Conservation (phyloP, 2,113 vertebrate species). For the Hypomesus transpacificus region DNA sequence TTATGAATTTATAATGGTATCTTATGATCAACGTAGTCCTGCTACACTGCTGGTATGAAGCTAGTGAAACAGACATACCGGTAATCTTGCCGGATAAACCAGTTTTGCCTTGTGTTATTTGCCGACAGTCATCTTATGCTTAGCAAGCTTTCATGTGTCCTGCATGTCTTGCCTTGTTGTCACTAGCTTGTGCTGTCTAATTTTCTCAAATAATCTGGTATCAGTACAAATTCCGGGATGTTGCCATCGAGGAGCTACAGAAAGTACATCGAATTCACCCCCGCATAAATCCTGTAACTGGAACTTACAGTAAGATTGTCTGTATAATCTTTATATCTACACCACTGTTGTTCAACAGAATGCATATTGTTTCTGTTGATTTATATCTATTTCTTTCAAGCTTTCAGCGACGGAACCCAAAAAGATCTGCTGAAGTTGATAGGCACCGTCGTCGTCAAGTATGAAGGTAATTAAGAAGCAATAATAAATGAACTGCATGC, state of each 20-base stretch:
- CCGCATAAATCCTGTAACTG: constrained; percentile 48
- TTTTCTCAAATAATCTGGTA: not conserved
- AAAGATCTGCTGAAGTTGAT: constrained; percentile 88
- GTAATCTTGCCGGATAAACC: constrained; percentile 47
- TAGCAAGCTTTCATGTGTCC: not conserved
- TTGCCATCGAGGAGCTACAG: constrained; percentile 69
- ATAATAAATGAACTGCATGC: no score
- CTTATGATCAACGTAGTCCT: not conserved
- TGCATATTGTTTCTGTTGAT: not conserved
- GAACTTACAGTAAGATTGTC: constrained; percentile 69
- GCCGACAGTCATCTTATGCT: not conserved
- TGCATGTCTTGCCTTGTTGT: not conserved
- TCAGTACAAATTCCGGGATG: constrained; percentile 76
- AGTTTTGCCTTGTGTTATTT: constrained; percentile 24
- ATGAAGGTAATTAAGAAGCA: constrained; percentile 75
- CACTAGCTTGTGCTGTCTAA: not conserved
- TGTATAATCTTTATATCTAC: not conserved
- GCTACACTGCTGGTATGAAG: not conserved
- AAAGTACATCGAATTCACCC: constrained; percentile 61
- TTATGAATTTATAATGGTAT: not conserved
- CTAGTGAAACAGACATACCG: no score
- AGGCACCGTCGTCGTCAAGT: constrained; percentile 84
- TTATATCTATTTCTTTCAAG: constrained; percentile 62
- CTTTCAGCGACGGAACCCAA: constrained; percentile 87
- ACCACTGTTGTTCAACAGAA: not conserved